Percentiles rank a stretch among this genome's conserved stretches.
Conservation (phyloP, 2,888 invertebrate genomes). For the Philopedon plagiatum region DNA sequence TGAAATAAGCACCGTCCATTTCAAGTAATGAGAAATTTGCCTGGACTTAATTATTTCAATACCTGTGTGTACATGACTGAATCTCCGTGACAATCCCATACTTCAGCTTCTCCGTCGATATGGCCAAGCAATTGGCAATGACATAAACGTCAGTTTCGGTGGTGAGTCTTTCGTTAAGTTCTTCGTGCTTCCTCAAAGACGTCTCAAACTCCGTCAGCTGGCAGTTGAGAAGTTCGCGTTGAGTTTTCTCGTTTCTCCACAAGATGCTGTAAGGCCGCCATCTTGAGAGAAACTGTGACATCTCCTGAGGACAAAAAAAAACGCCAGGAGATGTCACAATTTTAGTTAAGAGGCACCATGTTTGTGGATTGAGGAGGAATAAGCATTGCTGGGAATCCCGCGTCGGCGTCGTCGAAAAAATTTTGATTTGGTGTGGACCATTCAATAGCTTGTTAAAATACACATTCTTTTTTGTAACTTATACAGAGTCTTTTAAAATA, state of each 20-base stretch:
- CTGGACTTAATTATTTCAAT: not conserved
- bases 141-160: slow-evolving; percentile 82
- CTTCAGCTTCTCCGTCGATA: slow-evolving; percentile 88
- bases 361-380: slow-evolving; percentile 2
- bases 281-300: slow-evolving; percentile 83
- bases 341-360: slow-evolving; percentile 50
- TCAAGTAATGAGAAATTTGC: too few species aligned
- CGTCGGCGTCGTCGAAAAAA: not conserved
- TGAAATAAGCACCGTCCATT: too few species aligned
- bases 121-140: slow-evolving; percentile 81
- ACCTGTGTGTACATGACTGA: slow-evolving; percentile 74
- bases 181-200: slow-evolving; percentile 81
- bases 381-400: slow-evolving; percentile 19
- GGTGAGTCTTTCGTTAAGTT: slow-evolving; percentile 80
- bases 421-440: not conserved
- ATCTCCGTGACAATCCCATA: slow-evolving; percentile 88
- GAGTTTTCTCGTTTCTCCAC: slow-evolving; percentile 89
- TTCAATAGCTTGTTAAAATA: not conserved
- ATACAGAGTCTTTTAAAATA: too few species aligned
- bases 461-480: too few species aligned
- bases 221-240: slow-evolving; percentile 82
- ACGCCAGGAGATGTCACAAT: slow-evolving; percentile 53
- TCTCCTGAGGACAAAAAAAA: slow-evolving; percentile 73
- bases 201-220: slow-evolving; percentile 83
- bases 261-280: slow-evolving; percentile 92